Conservation (phyloP, 2,888 invertebrate genomes). For the Drosophila neotestacea region DNA sequence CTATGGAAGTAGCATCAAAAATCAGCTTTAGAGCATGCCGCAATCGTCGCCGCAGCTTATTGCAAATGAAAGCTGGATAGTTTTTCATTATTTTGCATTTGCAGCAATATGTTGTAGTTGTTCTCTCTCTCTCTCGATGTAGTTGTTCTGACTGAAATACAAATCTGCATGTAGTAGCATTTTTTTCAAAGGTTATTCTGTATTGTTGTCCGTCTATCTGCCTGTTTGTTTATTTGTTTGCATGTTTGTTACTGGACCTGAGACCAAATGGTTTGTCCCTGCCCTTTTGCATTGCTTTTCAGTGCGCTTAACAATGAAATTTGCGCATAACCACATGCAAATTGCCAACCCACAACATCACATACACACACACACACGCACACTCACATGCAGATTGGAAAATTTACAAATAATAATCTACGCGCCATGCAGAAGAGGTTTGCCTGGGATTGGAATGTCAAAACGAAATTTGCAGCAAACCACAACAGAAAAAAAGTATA, state of each 20-base stretch:
- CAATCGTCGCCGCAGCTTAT: constrained; percentile 57
- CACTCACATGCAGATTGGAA: constrained; percentile 39
- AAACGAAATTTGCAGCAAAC: constrained; percentile 67
- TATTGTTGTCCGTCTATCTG: constrained; percentile 9
- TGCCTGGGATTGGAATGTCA: constrained; percentile 54
- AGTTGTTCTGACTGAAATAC: constrained; percentile 22
- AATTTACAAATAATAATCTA: constrained; percentile 78
- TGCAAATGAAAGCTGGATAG: constrained; percentile 56
- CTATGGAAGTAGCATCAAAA: constrained; percentile 8
- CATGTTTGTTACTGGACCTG: constrained; percentile 26
- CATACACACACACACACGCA: constrained; percentile 33
- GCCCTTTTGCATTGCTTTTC: constrained; percentile 59
- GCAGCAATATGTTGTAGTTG: constrained; percentile 18
- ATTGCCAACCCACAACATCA: constrained; percentile 72
- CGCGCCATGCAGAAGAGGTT: constrained; percentile 48
- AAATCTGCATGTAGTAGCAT: constrained; percentile 54
- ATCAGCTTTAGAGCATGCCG: constrained; percentile 27
- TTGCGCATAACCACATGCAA: constrained; percentile 80
- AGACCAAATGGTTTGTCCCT: constrained; percentile 31
- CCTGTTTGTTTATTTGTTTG: constrained; percentile 24
- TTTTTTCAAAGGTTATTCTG: constrained; percentile 25
- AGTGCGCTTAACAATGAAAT: constrained; percentile 77
- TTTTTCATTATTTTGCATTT: constrained; percentile 69
- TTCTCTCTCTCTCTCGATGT: constrained; percentile 15
- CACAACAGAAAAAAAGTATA: constrained; percentile 46